phyloP scores from a whole-genome alignment of 2,113 vertebrate genomes.

The Microtus ochrogaster region DNA sequence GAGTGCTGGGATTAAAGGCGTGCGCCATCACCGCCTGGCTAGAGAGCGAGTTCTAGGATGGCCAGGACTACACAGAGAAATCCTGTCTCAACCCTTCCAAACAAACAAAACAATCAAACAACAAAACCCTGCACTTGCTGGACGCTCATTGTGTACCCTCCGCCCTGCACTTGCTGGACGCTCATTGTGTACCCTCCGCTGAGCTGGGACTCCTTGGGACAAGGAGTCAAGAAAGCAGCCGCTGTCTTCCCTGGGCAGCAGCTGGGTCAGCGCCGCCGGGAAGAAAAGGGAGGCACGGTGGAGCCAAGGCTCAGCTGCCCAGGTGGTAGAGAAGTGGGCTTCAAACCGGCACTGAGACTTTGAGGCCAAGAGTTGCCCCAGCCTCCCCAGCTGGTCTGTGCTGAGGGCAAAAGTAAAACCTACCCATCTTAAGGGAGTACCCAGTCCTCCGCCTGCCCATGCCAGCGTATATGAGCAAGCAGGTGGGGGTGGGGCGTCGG shows the following conservation, averaged over 20 bases:
- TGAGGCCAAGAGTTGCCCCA: accelerated
- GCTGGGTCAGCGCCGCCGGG: background rate
- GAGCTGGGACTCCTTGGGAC: background rate
- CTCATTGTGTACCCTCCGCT: accelerated
- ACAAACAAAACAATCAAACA: background rate
- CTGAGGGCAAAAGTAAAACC: background rate
- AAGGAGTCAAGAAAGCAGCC: background rate
- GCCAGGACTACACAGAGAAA: background rate
- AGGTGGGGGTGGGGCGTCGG: accelerated
- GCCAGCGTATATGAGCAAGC: background rate
- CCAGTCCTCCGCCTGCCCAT: accelerated
- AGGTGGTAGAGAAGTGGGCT: background rate
- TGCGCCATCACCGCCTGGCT: no score
- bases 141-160: accelerated
- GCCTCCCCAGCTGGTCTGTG: background rate
- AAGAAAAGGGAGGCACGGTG: background rate
- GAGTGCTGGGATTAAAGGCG: no score
- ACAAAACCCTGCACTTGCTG: no score
- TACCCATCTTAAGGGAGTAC: accelerated
- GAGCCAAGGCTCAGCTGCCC: background rate
- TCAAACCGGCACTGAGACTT: background rate
- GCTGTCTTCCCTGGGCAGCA: background rate
- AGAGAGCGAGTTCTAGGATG: background rate
- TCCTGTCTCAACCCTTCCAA: background rate
- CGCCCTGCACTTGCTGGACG: accelerated